These are phyloP conservation scores for Paguma larvata DNA, from an alignment of 2,797 vertebrate genomes.

Conservation along the genomic window DNA sequence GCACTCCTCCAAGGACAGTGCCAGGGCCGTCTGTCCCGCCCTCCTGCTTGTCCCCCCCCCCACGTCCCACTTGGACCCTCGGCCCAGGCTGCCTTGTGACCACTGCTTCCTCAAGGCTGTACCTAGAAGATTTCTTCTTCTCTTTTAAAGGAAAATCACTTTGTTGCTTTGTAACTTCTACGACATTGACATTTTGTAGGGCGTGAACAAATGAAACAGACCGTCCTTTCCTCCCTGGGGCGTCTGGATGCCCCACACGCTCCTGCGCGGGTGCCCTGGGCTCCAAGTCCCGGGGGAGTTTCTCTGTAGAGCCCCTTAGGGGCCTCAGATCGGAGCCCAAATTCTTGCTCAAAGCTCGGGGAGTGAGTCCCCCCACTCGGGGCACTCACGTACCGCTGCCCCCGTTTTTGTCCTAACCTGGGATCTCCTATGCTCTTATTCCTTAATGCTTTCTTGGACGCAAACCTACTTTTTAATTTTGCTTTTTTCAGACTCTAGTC, in stretches of 20 bases:
- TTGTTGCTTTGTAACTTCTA: not conserved
- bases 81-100: not conserved
- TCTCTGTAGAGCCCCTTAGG: not conserved
- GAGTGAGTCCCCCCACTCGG: accelerated
- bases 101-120: not conserved
- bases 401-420: not conserved
- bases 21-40: not conserved
- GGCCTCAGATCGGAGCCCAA: not conserved
- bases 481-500: not conserved
- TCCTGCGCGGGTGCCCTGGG: accelerated
- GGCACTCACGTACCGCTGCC: not conserved
- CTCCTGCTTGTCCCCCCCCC: not conserved
- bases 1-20: not conserved
- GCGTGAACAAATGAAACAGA: not conserved
- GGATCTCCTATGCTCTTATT: not conserved
- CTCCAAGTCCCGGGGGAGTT: accelerated
- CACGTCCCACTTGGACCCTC: accelerated
- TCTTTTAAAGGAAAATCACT: not conserved
- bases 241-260: accelerated
- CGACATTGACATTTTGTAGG: not conserved
- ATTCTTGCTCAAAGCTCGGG: not conserved
- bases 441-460: not conserved
- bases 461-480: not conserved
- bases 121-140: not conserved
- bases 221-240: not conserved